These are phyloP conservation scores for Ischnus inquisitorius DNA, from an alignment of 2,888 invertebrate species.

Conservation along the genomic window DNA sequence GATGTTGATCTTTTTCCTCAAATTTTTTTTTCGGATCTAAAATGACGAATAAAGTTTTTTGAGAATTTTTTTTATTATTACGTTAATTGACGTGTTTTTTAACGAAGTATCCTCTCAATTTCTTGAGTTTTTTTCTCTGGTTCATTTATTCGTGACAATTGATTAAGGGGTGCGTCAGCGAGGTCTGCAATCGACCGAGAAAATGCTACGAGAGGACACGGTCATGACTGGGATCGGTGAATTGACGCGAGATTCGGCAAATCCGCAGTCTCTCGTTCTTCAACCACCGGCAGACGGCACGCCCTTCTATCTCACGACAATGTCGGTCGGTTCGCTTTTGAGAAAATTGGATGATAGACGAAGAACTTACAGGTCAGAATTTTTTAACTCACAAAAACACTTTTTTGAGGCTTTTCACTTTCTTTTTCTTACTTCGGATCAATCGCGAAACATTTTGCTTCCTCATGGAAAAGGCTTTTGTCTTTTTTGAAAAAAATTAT, in stretches of 20 bases:
- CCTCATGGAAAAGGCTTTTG: too few species aligned
- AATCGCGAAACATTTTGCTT: too few species aligned
- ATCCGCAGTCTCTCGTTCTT: slow-evolving; percentile 89
- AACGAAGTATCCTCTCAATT: too few species aligned
- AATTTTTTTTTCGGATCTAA: too few species aligned
- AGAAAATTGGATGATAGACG: slow-evolving; percentile 91
- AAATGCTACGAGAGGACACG: slow-evolving; percentile 93
- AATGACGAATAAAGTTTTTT: too few species aligned
- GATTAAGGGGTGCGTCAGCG: slow-evolving; percentile 90
- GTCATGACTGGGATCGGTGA: slow-evolving; percentile 93
- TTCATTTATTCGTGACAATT: slow-evolving; percentile 10
- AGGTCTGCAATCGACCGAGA: slow-evolving; percentile 95
- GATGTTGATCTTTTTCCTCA: too few species aligned
- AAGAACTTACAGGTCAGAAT: slow-evolving; percentile 88
- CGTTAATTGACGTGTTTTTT: too few species aligned
- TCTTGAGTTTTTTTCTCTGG: too few species aligned
- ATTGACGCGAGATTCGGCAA: slow-evolving; percentile 87
- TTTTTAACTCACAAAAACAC: background rate
- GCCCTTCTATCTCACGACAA: slow-evolving; percentile 92
- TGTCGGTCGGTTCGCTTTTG: slow-evolving; percentile 91
- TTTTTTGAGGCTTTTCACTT: too few species aligned
- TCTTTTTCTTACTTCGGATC: too few species aligned
- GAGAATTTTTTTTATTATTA: too few species aligned
- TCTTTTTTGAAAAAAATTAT: too few species aligned
- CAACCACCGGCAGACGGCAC: slow-evolving; percentile 91